Conservation (phyloP, 2,888 invertebrate species). For the Hymenopus coronatus region DNA sequence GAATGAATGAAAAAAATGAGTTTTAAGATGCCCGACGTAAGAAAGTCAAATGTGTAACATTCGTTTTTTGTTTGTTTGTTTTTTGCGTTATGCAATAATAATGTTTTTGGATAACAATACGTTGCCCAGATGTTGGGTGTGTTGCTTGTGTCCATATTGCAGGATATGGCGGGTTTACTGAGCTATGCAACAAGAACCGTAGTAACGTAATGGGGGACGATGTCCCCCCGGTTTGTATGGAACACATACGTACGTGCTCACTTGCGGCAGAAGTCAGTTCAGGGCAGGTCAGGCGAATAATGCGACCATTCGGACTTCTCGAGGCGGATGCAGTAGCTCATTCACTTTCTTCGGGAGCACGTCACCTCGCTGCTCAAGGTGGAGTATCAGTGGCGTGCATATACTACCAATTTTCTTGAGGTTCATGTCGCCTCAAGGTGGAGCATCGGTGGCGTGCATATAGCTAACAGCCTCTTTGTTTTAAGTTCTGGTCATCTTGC, state of each 20-base stretch:
- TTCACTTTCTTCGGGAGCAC: not conserved
- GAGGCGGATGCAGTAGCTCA: conserved; percentile 16
- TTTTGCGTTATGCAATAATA: too few relatives aligned
- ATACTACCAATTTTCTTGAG: not conserved
- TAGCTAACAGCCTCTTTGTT: too few relatives aligned
- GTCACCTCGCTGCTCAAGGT: not conserved
- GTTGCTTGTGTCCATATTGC: not conserved
- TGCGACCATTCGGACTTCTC: conserved; percentile 17
- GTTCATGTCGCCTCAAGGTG: not conserved
- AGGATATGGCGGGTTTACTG: not conserved
- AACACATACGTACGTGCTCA: not conserved
- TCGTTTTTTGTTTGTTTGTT: too few relatives aligned
- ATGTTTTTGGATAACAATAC: too few relatives aligned
- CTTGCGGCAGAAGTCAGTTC: conserved; percentile 19
- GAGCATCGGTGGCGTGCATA: not conserved
- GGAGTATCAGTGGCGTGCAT: not conserved
- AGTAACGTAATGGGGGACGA: conserved; percentile 3
- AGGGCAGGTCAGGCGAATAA: conserved; percentile 22
- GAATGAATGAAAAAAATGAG: too few relatives aligned
- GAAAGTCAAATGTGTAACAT: too few relatives aligned
- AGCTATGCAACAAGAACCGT: not conserved
- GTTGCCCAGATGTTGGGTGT: too few relatives aligned
- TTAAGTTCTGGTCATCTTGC: too few relatives aligned
- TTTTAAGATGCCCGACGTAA: too few relatives aligned
- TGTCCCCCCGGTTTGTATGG: not conserved